Evolutionary conservation across 2,113 vertebrate species (phyloP), one percentile per base, ranked within the genome.

Genomic region (Istiophorus platypterus): DNA sequence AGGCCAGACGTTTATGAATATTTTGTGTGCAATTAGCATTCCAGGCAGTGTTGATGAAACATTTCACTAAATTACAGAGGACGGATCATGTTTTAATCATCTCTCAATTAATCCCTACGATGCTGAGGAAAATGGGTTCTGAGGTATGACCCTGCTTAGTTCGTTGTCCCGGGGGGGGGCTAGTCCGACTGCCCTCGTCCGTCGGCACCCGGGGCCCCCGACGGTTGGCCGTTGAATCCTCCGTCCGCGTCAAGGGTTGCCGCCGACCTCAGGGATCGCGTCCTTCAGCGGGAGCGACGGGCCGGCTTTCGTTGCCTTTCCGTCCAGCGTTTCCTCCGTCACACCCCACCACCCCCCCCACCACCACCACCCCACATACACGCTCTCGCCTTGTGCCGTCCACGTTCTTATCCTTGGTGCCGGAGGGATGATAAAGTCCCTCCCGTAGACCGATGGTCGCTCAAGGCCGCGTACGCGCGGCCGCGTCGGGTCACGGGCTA

Each of bases 371-470:
- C n/a, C n/a, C 17, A 42, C 39, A 24, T 27, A 2, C 65, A 49
- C 69, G 29, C 42, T 2, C 17, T 49, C 68, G n/a, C n/a, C n/a
- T n/a, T n/a, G n/a, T n/a, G n/a, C n/a, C n/a, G n/a, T n/a, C n/a
- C n/a, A n/a, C 29, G 63, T 88, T 87, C 85, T 89, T 92, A 91
- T 92, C 91, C 90, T 87, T 90, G 91, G 85, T 87, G 89, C 85
- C 86, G 72, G 81, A 88, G 88, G 91, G 90, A 92, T 92, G n/a
- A 34, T 3, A 92, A 92, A 94, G 92, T 91, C 90, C 82, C 85
- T 86, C 65, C 45, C 26, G 75, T 73, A 92, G 91, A 93, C 88
- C 65, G 91, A 91, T 90, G 56, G 18, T 80, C 82, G n/a, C 84
- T 91, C 90, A 90, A 93, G 91, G 93, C 91, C 88, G 89, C 47